Conservation (phyloP, 2,888 invertebrate species). For the Carabus problematicus region DNA sequence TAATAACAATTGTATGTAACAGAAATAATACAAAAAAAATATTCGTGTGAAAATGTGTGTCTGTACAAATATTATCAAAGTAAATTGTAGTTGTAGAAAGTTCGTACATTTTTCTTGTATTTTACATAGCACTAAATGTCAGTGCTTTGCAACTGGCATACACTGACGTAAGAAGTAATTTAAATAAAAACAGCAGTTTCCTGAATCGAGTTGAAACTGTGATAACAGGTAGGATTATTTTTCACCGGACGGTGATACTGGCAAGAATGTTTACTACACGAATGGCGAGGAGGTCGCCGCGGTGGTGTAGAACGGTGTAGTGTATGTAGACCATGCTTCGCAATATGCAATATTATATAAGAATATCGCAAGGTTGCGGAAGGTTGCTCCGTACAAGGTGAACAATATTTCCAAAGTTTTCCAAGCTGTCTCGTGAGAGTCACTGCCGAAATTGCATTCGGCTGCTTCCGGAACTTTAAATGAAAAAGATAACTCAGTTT, state of each 20-base stretch:
- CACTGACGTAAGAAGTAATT: too few relatives aligned
- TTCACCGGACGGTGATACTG: conserved; percentile 5
- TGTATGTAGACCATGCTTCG: background rate
- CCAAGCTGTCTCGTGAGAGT: conserved; percentile 39
- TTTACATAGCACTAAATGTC: too few relatives aligned
- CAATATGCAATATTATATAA: conserved; percentile 40
- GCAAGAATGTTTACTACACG: background rate
- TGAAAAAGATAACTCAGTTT: conserved; percentile 44
- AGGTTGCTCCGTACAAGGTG: conserved; percentile 12
- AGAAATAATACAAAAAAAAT: too few relatives aligned
- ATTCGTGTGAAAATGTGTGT: too few relatives aligned
- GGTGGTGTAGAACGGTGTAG: background rate
- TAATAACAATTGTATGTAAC: too few relatives aligned
- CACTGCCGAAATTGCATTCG: conserved; percentile 43
- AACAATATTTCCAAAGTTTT: conserved; percentile 42
- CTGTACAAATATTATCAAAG: too few relatives aligned
- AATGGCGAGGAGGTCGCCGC: background rate
- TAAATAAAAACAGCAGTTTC: too few relatives aligned
- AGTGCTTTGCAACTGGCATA: too few relatives aligned
- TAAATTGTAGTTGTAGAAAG: too few relatives aligned
- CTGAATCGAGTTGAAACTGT: conserved; percentile 7
- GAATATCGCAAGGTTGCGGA: conserved; percentile 17
- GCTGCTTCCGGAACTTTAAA: conserved; percentile 38
- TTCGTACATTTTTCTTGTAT: too few relatives aligned
- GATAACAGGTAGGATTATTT: conserved; percentile 39